Conservation (phyloP, 64 coral and sea anemone genomes). For the Stichodactyla helianthus region DNA sequence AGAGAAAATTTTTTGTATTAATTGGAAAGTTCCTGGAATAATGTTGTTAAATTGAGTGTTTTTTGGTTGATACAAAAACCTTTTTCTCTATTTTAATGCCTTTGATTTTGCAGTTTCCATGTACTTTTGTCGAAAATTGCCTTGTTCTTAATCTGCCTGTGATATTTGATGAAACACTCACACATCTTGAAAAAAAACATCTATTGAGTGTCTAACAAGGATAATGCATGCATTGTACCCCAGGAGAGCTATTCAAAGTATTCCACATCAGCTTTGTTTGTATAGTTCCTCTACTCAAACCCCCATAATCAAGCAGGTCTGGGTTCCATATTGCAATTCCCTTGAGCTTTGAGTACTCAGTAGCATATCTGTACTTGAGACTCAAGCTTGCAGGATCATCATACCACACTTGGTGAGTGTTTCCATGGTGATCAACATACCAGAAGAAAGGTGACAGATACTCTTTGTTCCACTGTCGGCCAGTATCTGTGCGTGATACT, state of each 20-base stretch:
- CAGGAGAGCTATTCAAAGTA: constrained; percentile 2
- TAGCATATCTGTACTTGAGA: constrained; percentile 58
- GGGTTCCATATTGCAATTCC: constrained; percentile 85
- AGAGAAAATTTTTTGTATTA: no score
- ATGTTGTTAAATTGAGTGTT: no score
- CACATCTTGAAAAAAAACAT: no score
- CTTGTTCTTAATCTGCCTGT: no score
- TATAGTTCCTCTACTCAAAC: constrained; percentile 32
- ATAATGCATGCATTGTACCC: background rate
- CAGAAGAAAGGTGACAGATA: constrained; percentile 67
- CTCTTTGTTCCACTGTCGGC: constrained; percentile 49
- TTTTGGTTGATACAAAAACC: no score
- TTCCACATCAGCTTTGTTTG: constrained; percentile 74
- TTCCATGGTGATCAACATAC: constrained; percentile 60
- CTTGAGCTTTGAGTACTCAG: constrained; percentile 37
- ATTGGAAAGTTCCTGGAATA: no score
- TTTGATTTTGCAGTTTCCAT: no score
- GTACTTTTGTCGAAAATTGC: no score
- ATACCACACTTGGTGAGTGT: constrained; percentile 77
- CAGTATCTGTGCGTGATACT: constrained; percentile 43
- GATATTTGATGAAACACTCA: no score
- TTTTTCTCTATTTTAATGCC: no score
- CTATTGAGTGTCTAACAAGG: background rate
- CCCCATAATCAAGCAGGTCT: constrained; percentile 77
- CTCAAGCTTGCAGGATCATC: constrained; percentile 60